phyloP scores from a whole-genome alignment of 1,140 invertebrate genomes.

The Drosophila subobscura region DNA sequence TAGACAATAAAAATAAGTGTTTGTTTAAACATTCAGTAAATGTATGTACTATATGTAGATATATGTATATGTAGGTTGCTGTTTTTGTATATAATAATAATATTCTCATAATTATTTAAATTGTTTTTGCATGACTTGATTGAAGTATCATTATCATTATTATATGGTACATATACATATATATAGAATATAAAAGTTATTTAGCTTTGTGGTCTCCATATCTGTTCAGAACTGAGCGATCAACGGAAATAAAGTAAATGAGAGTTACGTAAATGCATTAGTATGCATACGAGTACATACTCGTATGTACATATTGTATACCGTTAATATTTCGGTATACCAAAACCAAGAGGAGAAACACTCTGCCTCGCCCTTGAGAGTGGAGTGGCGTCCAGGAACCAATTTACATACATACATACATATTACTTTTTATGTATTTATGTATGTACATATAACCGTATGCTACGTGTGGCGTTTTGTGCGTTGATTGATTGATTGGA shows the following conservation, averaged over 20 bases:
- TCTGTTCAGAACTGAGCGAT: not conserved
- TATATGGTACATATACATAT: constrained; percentile 4
- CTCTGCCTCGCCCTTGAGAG: too few species aligned
- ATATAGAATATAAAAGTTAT: constrained; percentile 45
- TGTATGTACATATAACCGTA: too few species aligned
- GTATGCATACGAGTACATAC: not conserved
- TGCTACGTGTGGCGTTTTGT: too few species aligned
- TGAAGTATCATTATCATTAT: constrained; percentile 1
- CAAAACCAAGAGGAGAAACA: too few species aligned
- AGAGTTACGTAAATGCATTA: constrained; percentile 38
- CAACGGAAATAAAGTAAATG: constrained; percentile 1
- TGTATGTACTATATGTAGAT: constrained; percentile 31
- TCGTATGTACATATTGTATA: not conserved
- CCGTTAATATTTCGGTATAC: not conserved
- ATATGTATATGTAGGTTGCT: constrained; percentile 3
- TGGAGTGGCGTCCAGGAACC: too few species aligned
- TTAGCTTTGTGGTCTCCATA: constrained; percentile 7
- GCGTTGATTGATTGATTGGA: too few species aligned
- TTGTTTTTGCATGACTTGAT: constrained; percentile 5
- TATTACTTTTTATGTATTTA: too few species aligned
- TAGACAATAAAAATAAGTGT: constrained; percentile 76
- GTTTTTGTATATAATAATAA: constrained; percentile 26
- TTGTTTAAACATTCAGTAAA: constrained; percentile 51
- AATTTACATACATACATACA: too few species aligned
- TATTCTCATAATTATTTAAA: constrained; percentile 25